Evolutionary conservation across 1,140 invertebrate genomes (phyloP).

Genomic region (Macrosteles quadrilineatus): DNA sequence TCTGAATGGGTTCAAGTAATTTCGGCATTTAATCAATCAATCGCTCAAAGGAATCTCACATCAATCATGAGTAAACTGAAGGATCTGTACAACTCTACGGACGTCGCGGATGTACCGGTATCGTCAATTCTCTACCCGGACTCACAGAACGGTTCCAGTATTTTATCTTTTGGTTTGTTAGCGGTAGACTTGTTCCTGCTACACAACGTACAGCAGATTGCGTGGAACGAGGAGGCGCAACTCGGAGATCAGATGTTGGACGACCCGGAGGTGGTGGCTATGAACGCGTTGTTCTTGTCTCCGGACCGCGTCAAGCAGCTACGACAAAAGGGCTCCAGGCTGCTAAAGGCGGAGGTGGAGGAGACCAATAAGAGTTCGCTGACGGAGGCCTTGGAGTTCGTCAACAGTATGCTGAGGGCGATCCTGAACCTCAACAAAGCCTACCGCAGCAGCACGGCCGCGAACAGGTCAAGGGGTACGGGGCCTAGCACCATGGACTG

Average conservation of each 20-base stretch:
- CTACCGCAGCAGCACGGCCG: slow-evolving; percentile 53
- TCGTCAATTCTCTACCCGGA: slow-evolving; percentile 48
- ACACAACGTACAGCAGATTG: slow-evolving; percentile 60
- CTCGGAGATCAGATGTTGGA: slow-evolving; percentile 51
- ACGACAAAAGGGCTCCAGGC: slow-evolving; percentile 35
- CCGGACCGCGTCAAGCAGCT: slow-evolving; percentile 50
- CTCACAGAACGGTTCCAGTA: slow-evolving; percentile 45
- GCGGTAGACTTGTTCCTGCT: slow-evolving; percentile 60
- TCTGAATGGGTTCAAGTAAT: slow-evolving; percentile 43
- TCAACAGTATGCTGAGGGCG: slow-evolving; percentile 58
- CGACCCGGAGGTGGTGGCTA: slow-evolving; percentile 58
- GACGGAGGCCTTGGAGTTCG: slow-evolving; percentile 55
- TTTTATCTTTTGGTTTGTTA: slow-evolving; percentile 59
- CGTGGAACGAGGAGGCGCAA: slow-evolving; percentile 55
- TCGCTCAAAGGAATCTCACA: slow-evolving; percentile 52
- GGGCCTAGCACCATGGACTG: slow-evolving; percentile 54
- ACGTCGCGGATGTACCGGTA: slow-evolving; percentile 41
- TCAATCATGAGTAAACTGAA: slow-evolving; percentile 53
- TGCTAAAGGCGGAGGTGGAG: slow-evolving; percentile 11
- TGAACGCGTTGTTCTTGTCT: slow-evolving; percentile 58
- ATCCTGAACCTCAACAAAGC: slow-evolving; percentile 59
- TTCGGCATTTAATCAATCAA: slow-evolving; percentile 51
- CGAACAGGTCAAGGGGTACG: slow-evolving; percentile 27
- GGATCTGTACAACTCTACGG: slow-evolving; percentile 52
- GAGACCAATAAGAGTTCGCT: slow-evolving; percentile 37